Conservation (phyloP, 92 coral and sea anemone genomes). For the Zoanthus solanderi region DNA sequence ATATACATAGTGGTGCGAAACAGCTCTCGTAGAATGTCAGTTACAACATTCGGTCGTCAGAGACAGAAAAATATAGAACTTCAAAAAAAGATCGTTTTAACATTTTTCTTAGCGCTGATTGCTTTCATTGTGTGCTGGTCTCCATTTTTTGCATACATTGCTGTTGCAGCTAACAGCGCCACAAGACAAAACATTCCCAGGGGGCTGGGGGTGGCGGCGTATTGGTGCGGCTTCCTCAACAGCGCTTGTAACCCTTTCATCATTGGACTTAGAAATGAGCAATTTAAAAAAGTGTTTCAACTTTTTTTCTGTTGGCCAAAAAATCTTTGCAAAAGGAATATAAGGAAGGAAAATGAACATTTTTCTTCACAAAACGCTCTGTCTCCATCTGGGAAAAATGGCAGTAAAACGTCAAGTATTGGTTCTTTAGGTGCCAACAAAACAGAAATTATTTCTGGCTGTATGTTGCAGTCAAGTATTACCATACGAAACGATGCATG, state of each 20-base stretch:
- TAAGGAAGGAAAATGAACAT: neutral
- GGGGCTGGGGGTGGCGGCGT: slow-evolving; percentile 86
- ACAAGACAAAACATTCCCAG: slow-evolving; percentile 68
- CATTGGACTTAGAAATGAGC: slow-evolving; percentile 79
- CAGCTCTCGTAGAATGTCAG: slow-evolving; percentile 77
- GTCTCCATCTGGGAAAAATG: neutral
- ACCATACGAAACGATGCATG: neutral
- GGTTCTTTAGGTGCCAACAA: neutral
- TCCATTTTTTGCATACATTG: slow-evolving; percentile 79
- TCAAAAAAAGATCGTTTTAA: slow-evolving; percentile 68
- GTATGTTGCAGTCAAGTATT: neutral
- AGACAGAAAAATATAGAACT: slow-evolving; percentile 52
- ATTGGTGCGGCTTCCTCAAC: slow-evolving; percentile 85
- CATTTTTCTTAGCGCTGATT: slow-evolving; percentile 81
- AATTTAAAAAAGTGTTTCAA: slow-evolving; percentile 64
- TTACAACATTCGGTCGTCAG: slow-evolving; percentile 60
- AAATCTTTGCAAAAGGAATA: neutral
- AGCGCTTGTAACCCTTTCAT: slow-evolving; percentile 86
- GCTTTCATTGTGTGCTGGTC: slow-evolving; percentile 87
- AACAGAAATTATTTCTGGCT: slow-evolving; percentile 20
- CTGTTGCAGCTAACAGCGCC: slow-evolving; percentile 69
- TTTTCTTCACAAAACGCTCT: neutral
- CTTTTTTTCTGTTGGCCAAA: slow-evolving; percentile 62
- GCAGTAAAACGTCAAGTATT: neutral
- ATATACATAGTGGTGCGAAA: slow-evolving; percentile 69